Evolutionary conservation across 2,888 invertebrate genomes (phyloP), one percentile per base, ranked within the genome.

Genomic region (Caenorhabditis drosophilae): DNA sequence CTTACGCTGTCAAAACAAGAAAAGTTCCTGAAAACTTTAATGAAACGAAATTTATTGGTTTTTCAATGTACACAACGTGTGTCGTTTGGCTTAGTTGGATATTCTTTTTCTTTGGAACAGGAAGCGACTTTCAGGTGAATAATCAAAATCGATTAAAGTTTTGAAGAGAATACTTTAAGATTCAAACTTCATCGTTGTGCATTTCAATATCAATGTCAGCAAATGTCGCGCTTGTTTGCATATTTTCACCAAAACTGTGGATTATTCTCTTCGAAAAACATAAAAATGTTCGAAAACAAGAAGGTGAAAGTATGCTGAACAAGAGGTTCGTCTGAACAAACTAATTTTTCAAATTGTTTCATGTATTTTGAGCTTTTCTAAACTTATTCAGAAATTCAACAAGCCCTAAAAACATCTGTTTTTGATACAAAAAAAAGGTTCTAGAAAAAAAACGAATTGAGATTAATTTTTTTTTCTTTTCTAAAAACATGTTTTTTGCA

Each of bases 51-150:
- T 90, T 90, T 83, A 91, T 91, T 77, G 91, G 90, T 45, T 91
- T 91, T 79, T 71, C 76, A 4, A 76, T 75, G 74, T 76, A 76
- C 57, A 89, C 90, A 0, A 90, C 90, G 0, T 90, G 90, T 82
- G 90, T 91, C 56, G 89, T 91, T 20, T 91, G 91, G 90, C 86
- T 91, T 41, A 89, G 89, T 38, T 91, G 90, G 84, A 87, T 91
- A 41, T 90, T 90, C 15, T 90, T 91, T 73, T 91, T 90, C 83
- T 90, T 90, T 77, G 90, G 90, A 46, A 90, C 90, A 9, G 88
- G 89, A 75, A 89, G 89, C 82, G 89, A 90, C 67, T 90, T 90
- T 80, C 89, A 89, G 88, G 91, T 90, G 84, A 84, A n/a, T n/a
- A n/a, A n/a, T n/a, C n/a, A n/a, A n/a, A n/a, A n/a, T n/a, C n/a